A percentile compares a stretch with the other conserved stretches of the same genome.
These are phyloP conservation scores for Drosophila jambulina DNA, from an alignment of 1,140 invertebrate species.

Conservation along the genomic window DNA sequence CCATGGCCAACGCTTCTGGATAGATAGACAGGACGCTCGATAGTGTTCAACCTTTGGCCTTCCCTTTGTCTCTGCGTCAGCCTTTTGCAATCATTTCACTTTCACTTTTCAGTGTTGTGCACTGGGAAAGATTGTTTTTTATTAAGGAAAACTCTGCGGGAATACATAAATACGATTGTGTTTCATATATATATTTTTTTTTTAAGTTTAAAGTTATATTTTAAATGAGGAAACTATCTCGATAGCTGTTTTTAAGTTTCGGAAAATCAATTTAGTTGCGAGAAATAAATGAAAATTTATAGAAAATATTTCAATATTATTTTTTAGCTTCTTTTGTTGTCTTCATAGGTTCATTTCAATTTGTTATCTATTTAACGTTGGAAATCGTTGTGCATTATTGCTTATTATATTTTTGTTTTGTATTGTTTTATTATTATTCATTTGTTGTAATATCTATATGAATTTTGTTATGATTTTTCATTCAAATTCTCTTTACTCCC, in stretches of 20 bases:
- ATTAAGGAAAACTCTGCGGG: no score
- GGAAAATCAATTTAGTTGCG: neutral
- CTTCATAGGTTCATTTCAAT: no score
- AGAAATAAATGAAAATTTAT: neutral
- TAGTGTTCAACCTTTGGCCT: slow-evolving; percentile 57
- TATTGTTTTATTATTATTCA: no score
- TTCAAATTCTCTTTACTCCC: neutral
- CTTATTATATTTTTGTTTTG: no score
- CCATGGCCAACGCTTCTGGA: slow-evolving; percentile 13
- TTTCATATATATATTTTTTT: neutral
- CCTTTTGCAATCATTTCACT: slow-evolving; percentile 67
- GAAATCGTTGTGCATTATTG: no score
- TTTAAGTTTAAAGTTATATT: neutral
- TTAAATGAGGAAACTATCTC: neutral
- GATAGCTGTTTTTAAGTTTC: neutral
- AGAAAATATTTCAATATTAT: neutral
- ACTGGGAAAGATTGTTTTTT: neutral
- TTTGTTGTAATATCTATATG: neutral
- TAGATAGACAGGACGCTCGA: slow-evolving; percentile 22
- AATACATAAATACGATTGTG: neutral
- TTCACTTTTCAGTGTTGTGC: slow-evolving; percentile 44
- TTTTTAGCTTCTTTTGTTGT: no score
- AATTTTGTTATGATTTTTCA: neutral
- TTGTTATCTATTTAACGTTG: no score
- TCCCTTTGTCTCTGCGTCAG: slow-evolving; percentile 53